Base-by-base conservation (phyloP, 2,888 invertebrate genomes). In the Harpalus rufipes region DNA sequence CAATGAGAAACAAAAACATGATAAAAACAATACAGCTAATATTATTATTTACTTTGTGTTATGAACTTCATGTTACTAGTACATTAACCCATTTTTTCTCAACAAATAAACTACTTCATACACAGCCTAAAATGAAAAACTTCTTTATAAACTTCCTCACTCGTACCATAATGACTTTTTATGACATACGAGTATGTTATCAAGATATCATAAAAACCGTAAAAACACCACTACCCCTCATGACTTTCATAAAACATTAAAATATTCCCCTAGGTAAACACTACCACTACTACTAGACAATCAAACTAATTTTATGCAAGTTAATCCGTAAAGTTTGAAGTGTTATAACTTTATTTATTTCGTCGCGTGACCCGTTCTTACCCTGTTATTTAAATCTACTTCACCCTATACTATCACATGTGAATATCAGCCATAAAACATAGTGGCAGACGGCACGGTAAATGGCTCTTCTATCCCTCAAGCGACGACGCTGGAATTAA, bases 361-460 rank as follows among this genome's bases (percentile, higher is more conserved):
- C 72, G 58, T 82, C 58, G 82, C 82, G 82, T 82, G 82, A 68
- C 72, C 16, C 56, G 58, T 82, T 56, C 25, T 6, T 82, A 39
- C 72, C 72, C 44, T 39, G 68, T 82, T 82, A 82, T 82, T 82
- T 82, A 82, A 82, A 82, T 82, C 82, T 82, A 82, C 72, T 82
- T 58, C 82, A 72, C 68, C 82, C 63, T 21, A 16, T 14, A 25
- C 58, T 82, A 82, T 81, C 72, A 82, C 32, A 82, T 82, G 56
- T 82, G 82, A 58, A 82, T 82, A 82, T 68, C 68, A 51, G 68
- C 68, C n/a, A 81, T 82, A 82, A 82, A 72, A 82, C 68, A 82
- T 59, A 82, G 51, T 82, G 56, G 32, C 56, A 32, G 39, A 72
- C 58, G 58, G 72, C 82, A 82, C 72, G 82, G 51, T 44, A 44